Evolutionary conservation across 1,140 invertebrate genomes (phyloP).

Genomic region (Euwallacea fornicatus): DNA sequence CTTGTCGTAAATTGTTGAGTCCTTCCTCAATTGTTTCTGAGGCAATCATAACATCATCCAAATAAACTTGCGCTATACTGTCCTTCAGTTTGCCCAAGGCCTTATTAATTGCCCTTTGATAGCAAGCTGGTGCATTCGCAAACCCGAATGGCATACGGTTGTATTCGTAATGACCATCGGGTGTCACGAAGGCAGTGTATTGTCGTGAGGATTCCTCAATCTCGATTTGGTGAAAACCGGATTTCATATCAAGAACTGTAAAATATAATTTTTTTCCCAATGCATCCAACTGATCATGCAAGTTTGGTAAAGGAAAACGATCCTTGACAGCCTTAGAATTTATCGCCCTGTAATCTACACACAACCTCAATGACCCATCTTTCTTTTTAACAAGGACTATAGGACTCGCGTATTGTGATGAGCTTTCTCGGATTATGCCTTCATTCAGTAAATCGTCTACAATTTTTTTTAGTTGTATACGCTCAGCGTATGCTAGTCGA

Average conservation of each 20-base stretch:
- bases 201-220: constrained; percentile 38
- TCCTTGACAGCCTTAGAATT: constrained; percentile 52
- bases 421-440: constrained; percentile 50
- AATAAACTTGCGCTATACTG: constrained; percentile 39
- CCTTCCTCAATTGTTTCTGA: constrained; percentile 49
- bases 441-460: constrained; percentile 47
- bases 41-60: constrained; percentile 47
- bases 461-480: constrained; percentile 39
- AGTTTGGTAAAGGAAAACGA: constrained; percentile 44
- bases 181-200: constrained; percentile 48
- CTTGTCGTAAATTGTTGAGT: constrained; percentile 33
- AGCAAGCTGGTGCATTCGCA: constrained; percentile 41
- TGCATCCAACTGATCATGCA: constrained; percentile 41
- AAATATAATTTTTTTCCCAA: constrained; percentile 37
- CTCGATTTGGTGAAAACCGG: constrained; percentile 39
- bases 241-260: constrained; percentile 39
- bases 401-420: constrained; percentile 52
- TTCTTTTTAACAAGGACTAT: constrained; percentile 56
- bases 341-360: constrained; percentile 56
- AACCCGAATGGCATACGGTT: constrained; percentile 45
- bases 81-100: constrained; percentile 40
- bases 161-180: constrained; percentile 30
- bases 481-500: constrained; percentile 31
- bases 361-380: constrained; percentile 52
- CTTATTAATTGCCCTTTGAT: constrained; percentile 42